These are phyloP conservation scores for Sinelater perroti DNA, from an alignment of 2,888 invertebrate species.

Conservation along the genomic window DNA sequence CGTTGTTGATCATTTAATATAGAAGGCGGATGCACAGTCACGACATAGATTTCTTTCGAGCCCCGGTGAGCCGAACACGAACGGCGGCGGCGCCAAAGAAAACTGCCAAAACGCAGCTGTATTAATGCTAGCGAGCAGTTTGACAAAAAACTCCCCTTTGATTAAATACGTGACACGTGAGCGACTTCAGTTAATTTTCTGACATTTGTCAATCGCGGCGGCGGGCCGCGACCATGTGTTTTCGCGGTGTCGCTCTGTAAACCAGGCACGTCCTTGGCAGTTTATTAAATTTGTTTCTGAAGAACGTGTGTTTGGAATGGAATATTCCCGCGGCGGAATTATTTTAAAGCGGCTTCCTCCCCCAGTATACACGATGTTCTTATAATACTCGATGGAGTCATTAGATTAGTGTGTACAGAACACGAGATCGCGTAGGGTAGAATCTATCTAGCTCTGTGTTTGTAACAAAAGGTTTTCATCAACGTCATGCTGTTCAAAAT, in stretches of 20 bases:
- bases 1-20: conserved; percentile 26
- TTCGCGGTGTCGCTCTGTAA: conserved; percentile 17
- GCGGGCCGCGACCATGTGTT: background rate
- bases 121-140: conserved; percentile 1
- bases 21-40: conserved; percentile 18
- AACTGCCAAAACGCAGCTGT: background rate
- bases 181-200: conserved; percentile 12
- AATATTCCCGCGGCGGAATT: background rate
- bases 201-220: conserved; percentile 12
- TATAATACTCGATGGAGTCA: too few relatives aligned
- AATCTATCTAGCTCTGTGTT: too few relatives aligned
- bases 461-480: too few relatives aligned
- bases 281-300: conserved; percentile 33
- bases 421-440: too few relatives aligned
- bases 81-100: background rate
- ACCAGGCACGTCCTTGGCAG: conserved; percentile 24
- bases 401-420: too few relatives aligned
- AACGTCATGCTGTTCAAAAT: too few relatives aligned
- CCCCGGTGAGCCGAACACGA: background rate
- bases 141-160: conserved; percentile 1
- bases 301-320: conserved; percentile 28
- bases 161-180: conserved; percentile 24
- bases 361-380: too few relatives aligned
- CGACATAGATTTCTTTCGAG: conserved; percentile 7
- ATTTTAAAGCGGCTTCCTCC: conserved; percentile 1